A percentile compares a stretch with the other conserved stretches of the same genome.
Evolutionary conservation across 2,888 invertebrate species (phyloP).

Genomic region (Caenorhabditis auriculariae): DNA sequence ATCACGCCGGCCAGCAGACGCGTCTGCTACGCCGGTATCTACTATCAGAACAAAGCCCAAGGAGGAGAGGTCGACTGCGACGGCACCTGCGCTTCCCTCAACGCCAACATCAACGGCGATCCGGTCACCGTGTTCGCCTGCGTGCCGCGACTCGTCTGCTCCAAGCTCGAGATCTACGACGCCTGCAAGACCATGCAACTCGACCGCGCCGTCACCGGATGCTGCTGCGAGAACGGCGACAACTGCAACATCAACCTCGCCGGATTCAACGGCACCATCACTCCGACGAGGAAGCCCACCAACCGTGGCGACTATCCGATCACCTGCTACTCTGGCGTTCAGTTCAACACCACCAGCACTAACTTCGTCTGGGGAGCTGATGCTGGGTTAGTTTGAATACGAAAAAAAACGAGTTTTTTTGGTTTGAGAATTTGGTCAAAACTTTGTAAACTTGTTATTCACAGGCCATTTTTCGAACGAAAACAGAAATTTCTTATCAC

Average conservation of each 20-base stretch:
- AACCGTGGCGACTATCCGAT: slow-evolving; percentile 28
- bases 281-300: slow-evolving; percentile 3
- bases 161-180: slow-evolving; percentile 33
- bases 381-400: too few relatives aligned
- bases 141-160: slow-evolving; percentile 29
- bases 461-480: too few relatives aligned
- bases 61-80: slow-evolving; percentile 30
- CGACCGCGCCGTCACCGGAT: slow-evolving; percentile 26
- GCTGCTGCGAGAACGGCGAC: slow-evolving; percentile 40
- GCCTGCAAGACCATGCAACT: slow-evolving; percentile 19
- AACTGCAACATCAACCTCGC: slow-evolving; percentile 38
- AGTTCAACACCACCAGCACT: too few relatives aligned
- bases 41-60: slow-evolving; percentile 21
- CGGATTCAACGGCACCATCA: slow-evolving; percentile 14
- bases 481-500: too few relatives aligned
- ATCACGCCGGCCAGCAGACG: slow-evolving; percentile 24
- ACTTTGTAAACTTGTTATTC: too few relatives aligned
- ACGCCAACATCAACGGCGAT: slow-evolving; percentile 12
- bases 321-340: slow-evolving; percentile 31
- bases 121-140: slow-evolving; percentile 33
- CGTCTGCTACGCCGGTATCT: slow-evolving; percentile 36
- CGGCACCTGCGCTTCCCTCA: slow-evolving; percentile 38
- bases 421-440: too few relatives aligned
- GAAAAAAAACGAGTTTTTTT: too few relatives aligned
- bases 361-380: too few relatives aligned